Conservation (phyloP, 2,113 vertebrate species). For the Triplophysa rosa region DNA sequence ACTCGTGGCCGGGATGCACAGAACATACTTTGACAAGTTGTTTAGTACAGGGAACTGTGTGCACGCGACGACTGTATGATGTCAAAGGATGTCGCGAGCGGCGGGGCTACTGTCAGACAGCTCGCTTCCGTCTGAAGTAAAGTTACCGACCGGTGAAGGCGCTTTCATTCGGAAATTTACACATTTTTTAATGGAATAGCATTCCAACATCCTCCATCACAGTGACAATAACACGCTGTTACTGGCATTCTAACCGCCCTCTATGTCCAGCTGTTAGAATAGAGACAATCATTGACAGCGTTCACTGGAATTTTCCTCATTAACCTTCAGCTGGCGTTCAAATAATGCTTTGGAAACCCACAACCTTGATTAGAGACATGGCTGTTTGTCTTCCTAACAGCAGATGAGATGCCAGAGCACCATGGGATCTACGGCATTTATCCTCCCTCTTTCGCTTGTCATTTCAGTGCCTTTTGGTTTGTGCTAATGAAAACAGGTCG, state of each 20-base stretch:
- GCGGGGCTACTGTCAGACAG: no score
- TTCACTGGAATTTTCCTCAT: conserved; percentile 53
- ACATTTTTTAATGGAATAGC: neutral
- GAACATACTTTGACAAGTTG: no score
- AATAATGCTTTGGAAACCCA: conserved; percentile 27
- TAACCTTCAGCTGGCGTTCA: conserved; percentile 57
- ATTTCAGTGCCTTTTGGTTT: conserved; percentile 27
- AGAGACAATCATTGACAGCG: conserved; percentile 40
- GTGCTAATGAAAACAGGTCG: conserved; percentile 14
- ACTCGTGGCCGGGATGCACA: no score
- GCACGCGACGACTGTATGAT: no score
- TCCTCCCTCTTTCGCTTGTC: conserved; percentile 13
- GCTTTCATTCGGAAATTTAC: no score
- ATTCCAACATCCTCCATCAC: neutral
- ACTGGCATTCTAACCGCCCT: conserved; percentile 28
- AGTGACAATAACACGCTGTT: neutral
- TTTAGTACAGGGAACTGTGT: no score
- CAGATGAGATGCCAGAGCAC: conserved; percentile 11
- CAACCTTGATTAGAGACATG: conserved; percentile 48
- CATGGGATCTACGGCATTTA: conserved; percentile 15
- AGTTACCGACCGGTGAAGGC: no score
- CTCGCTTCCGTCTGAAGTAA: no score
- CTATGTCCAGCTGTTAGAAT: neutral
- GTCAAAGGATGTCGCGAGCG: no score
- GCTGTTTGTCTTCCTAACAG: conserved; percentile 21